Evolutionary conservation across 2,888 invertebrate genomes (phyloP), one percentile per base, ranked within the genome.

Genomic region (Scaeva pyrastri): DNA sequence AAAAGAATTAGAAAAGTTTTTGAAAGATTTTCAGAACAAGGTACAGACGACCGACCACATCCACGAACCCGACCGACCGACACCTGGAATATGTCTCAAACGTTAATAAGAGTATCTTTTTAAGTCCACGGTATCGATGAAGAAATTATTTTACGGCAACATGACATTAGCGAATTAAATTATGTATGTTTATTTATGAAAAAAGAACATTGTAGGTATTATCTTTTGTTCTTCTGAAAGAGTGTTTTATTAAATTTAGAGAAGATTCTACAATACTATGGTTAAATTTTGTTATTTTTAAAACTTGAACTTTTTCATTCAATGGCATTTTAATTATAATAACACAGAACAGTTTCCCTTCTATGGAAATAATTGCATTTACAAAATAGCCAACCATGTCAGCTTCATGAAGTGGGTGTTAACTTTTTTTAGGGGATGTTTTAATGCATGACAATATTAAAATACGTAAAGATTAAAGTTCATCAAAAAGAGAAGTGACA

Each of bases 1-100:
- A 75, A 68, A 68, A n/a, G n/a, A 43, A 76, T 74, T 68, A 52
- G 43, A 74, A 80, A 80, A 80, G 43, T 80, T 80, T 75, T n/a
- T 21, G 2, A 39, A 62, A 39, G 45, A 52, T 50, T 23, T 41
- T 23, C 23, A 10, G 4, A 3, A 64, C 21, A 56, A 56, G 31
- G 31, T 31, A 26, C 6, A 26, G 26, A 26, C 31, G 31, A 31
- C 31, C 5, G 31, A 5, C 31, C 31, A 8, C 31, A n/a, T n/a
- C n/a, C 26, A 55, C 55, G 56, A 36, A 10, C 14, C 39, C 10
- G 39, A 31, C n/a, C n/a, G n/a, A n/a, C 0, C 36, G 58, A 55
- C 55, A 72, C 78, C 64, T 78, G 64, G 45, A 72, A 78, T 73
- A 73, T 73, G 45, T 55, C 11, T 73, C 73, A 72, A 66, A 73